Evolutionary conservation across 2,888 invertebrate genomes (phyloP).

Genomic region (Melieria crassipennis): DNA sequence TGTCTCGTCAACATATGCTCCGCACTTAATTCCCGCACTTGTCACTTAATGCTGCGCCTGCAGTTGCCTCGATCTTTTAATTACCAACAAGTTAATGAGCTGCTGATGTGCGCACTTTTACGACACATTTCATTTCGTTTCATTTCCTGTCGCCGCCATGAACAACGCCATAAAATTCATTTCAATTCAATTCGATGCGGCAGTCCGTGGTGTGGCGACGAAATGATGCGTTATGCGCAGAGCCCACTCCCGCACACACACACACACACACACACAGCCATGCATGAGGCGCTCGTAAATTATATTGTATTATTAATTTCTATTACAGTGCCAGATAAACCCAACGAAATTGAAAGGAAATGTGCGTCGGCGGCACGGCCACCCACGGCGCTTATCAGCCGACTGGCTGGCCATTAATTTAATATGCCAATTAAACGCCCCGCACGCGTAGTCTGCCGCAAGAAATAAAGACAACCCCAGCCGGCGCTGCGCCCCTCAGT

Average conservation of each 20-base stretch:
- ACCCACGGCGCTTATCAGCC: background rate
- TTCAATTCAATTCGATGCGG: background rate
- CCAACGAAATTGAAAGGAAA: background rate
- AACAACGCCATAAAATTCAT: background rate
- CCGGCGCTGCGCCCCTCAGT: too few species aligned
- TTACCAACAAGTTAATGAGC: slow-evolving; percentile 25
- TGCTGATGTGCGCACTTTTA: slow-evolving; percentile 23
- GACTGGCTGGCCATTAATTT: slow-evolving; percentile 53
- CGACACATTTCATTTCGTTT: slow-evolving; percentile 9
- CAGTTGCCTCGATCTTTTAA: slow-evolving; percentile 6
- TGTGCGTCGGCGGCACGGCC: background rate
- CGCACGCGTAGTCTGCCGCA: slow-evolving; percentile 9
- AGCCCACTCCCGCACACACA: background rate
- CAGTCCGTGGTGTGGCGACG: too few species aligned
- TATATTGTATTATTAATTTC: background rate
- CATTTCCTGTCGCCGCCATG: background rate
- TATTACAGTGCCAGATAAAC: background rate
- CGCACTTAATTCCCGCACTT: too few species aligned
- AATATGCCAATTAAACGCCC: slow-evolving; percentile 17
- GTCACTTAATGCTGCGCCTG: too few species aligned
- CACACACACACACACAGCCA: background rate
- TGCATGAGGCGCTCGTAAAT: background rate
- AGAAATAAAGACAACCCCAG: slow-evolving; percentile 4
- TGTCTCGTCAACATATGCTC: background rate
- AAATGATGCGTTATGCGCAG: too few species aligned